Evolutionary conservation across 2,797 vertebrate species (phyloP), one percentile per base, ranked within the genome.

Genomic region (Pseudochirops corinnae): DNA sequence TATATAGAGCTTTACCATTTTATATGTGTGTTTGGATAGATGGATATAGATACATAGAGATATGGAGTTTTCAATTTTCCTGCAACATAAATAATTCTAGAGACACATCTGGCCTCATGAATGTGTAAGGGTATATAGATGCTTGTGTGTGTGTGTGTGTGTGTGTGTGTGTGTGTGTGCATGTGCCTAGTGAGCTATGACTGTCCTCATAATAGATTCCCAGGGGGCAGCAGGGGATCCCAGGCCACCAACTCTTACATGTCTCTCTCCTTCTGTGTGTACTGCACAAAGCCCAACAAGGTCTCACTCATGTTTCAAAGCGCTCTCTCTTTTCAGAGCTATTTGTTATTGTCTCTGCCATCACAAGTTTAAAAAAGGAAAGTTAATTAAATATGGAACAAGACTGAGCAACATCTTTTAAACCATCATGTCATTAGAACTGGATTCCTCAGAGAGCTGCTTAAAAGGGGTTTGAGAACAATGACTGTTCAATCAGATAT

Each of bases 311-410:
- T 99, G 99, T 99, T 99, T 99, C 99, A 98, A 99, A 98, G 99
- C 98, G 96, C 98, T 91, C 97, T 98, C 97, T 98, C 99, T 98
- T 99, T 98, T 98, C 99, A 98, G 98, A 99, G 99, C 99, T 99
- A 99, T 99, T 99, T 99, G 99, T 99, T 99, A 99, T 99, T 99
- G 99, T 99, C 99, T 99, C 96, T 98, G 98, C 99, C 99, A 99
- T 99, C 99, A 98, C 98, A 99, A 99, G 99, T 99, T 99, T 99
- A 99, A 99, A 99, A 99, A 99, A 99, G 99, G 99, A 99, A 99
- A 99, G 99, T 99, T 99, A 99, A 99, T 99, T 99, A 99, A 99
- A 99, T 99, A 99, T 99, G 99, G 99, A 99, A 99, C 99, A 99
- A 99, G 99, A 99, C 99, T 99, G 99, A 99, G 99, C 99, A 99